Base-by-base conservation (phyloP, 2,797 vertebrate genomes). In the Columba guinea region DNA sequence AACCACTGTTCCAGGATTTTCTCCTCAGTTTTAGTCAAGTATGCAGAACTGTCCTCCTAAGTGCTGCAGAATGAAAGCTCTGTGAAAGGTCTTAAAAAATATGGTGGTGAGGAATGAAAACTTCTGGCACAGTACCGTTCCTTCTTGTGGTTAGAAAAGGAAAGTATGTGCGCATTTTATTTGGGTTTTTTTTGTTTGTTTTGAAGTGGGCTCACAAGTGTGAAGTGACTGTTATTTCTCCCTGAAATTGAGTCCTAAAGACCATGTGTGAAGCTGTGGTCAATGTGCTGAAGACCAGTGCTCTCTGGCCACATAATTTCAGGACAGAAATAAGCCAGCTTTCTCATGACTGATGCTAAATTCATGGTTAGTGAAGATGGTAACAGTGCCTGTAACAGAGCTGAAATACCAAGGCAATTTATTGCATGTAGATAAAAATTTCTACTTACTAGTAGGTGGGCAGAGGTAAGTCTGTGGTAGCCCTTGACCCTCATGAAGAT, bases 211-310 rank as follows among this genome's bases (percentile, higher is more conserved):
- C 9, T 10, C 4, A 6, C 15, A 52, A 34, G 3, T 35, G 11
- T 34, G 35, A 46, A 51, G 12, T 32, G 12, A 8, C 5, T 9
- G 8, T 65, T 0, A 1, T 18, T 74, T 77, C 7, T 17, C 8
- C 13, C 28, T 58, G 32, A 34, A 75, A 48, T 13, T 44, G 6
- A 39, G 37, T 34, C 18, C 46, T 65, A 24, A 70, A 76, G 46
- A 11, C 28, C 9, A 1, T 5, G 8, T 11, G 4, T 44, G 35
- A 80, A 21, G 18, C 14, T 35, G 34, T 52, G 9, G 28, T n/a
- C 28, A 34, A 41, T 7, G 32, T 64, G 58, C 48, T 49, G 34
- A 55, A 41, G 34, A 68, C 32, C 15, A 24, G 24, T n/a, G 22
- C 15, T 52, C 6, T n/a, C 2, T 46, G 23, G 15, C 10, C 14